phyloP scores from a whole-genome alignment of 2,113 vertebrate species.

The Catharus fuscescens region DNA sequence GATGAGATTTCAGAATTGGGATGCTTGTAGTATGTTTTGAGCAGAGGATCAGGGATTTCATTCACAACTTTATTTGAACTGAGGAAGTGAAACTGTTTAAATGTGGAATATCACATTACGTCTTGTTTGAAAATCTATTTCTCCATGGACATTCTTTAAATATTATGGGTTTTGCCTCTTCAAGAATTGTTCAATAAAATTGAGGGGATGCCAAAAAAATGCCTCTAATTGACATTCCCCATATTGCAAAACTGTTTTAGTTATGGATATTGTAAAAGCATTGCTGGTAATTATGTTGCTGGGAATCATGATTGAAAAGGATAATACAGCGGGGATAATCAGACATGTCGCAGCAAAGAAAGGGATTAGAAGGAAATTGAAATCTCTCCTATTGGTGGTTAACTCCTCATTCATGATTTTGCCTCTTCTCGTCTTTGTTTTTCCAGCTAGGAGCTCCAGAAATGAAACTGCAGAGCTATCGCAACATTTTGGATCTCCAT shows the following conservation, averaged over 20 bases:
- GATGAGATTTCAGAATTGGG: neutral
- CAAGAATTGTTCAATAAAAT: neutral
- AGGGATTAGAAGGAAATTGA: neutral
- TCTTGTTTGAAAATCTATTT: neutral
- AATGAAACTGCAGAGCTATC: neutral
- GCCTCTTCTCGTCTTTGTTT: neutral
- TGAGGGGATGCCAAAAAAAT: neutral
- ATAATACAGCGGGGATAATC: neutral
- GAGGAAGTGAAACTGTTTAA: neutral
- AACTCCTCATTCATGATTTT: neutral
- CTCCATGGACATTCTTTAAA: neutral
- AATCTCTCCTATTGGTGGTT: neutral
- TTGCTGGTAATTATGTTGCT: constrained; percentile 36
- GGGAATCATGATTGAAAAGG: neutral
- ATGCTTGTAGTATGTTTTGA: neutral
- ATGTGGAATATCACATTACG: neutral
- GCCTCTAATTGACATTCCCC: neutral
- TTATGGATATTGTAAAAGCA: neutral
- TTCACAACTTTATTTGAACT: neutral
- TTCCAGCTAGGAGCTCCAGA: neutral
- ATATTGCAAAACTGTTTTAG: constrained; percentile 28
- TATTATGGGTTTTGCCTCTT: neutral
- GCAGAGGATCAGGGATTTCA: neutral
- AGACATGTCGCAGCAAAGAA: neutral
- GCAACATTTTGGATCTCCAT: neutral